phyloP scores from a whole-genome alignment of 2,797 vertebrate genomes.

The Orientallactaga sibirica region DNA sequence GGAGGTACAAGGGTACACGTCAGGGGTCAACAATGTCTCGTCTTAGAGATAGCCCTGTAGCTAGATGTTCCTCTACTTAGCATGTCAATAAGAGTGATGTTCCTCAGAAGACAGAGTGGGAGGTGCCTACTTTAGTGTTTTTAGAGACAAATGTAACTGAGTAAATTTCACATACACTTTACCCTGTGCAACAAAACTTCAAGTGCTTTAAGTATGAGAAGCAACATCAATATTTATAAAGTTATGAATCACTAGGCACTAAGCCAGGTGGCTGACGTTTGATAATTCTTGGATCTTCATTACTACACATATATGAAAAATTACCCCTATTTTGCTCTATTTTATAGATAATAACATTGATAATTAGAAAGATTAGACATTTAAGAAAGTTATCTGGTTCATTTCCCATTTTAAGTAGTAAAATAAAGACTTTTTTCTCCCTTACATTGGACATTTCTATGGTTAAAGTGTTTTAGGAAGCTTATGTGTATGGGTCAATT shows the following conservation, averaged over 20 bases:
- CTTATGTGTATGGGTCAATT: not conserved
- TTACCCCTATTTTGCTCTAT: not conserved
- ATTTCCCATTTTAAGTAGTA: slow-evolving; percentile 40
- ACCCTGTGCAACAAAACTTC: not conserved
- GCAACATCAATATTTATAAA: not conserved
- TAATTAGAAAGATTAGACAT: not conserved
- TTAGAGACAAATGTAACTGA: slow-evolving; percentile 30
- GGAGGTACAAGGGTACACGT: not conserved
- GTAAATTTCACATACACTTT: not conserved
- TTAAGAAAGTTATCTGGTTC: slow-evolving; percentile 26
- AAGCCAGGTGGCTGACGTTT: not conserved
- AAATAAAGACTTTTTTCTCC: not conserved
- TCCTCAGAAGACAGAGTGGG: slow-evolving; percentile 30
- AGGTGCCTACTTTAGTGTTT: not conserved
- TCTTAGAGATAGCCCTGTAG: not conserved
- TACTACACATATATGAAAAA: not conserved
- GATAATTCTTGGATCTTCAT: slow-evolving; percentile 2
- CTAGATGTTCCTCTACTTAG: not conserved
- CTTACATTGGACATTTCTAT: slow-evolving; percentile 14
- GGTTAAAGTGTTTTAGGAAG: slow-evolving; percentile 51
- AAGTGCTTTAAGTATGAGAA: not conserved
- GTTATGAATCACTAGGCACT: not conserved
- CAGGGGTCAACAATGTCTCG: not conserved
- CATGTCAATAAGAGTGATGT: not conserved
- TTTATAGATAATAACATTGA: slow-evolving; percentile 25